Base-by-base conservation (phyloP, 2,797 vertebrate genomes). In the Danio jaintianensis region DNA sequence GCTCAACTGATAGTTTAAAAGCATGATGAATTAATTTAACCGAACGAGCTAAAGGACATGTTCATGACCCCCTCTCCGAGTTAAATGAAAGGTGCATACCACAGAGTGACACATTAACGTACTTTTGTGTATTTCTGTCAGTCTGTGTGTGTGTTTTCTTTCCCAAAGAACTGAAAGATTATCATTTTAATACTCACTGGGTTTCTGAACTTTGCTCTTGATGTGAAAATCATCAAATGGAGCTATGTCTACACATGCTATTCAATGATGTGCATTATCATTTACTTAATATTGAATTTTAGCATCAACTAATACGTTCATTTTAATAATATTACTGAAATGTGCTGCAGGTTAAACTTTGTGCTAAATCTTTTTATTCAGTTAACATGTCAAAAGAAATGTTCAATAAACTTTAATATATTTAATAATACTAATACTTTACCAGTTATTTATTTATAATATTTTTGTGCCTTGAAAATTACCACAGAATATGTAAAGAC, bases 41-140 rank as follows among this genome's bases (percentile, higher is more conserved):
- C 53, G 67, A 78, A 79, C 67, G 56, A 72, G 53, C 69, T 83
- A 81, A 73, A 64, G 61, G 61, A 82, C 64, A 81, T 75, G 70
- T 52, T 75, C 29, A 69, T 79, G n/a, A 73, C 75, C 71, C 80
- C 82, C 69, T 82, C 80, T 52, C 40, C 48, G 58, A 69, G 74
- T 40, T 53, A 79, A 84, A 78, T 50, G 58, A 69, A 76, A 69
- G 45, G 38, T 53, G 71, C 85, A 87, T 87, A 86, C 84, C 82
- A 79, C 40, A 56, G 16, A 71, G 84, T 87, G 75, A 87, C 75
- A 84, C 78, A 87, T 89, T 89, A 89, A 89, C 87, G 64, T 72
- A 58, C 38, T 66, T 76, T 73, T 78, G 52, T 50, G 68, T n/a
- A 59, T 36, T 38, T 64, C 18, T 48, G 15, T 71, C 38, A n/a